Evolutionary conservation across 2,888 invertebrate genomes (phyloP).

Genomic region (Meandrusa payeni): DNA sequence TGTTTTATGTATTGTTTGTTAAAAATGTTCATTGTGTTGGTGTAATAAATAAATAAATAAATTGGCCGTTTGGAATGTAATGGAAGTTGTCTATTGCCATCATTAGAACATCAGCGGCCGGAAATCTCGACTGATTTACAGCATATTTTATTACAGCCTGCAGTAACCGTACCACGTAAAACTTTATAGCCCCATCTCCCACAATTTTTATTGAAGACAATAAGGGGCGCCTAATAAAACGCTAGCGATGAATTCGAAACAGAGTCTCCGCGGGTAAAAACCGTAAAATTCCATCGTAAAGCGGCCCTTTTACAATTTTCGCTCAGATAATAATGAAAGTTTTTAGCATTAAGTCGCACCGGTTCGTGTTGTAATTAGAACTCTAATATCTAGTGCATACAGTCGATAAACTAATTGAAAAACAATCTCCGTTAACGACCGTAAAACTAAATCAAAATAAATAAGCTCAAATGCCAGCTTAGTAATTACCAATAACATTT

Average conservation of each 20-base stretch:
- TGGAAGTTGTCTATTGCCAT: slow-evolving; percentile 1
- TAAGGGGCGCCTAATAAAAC: slow-evolving; percentile 65
- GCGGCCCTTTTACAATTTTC: slow-evolving; percentile 25
- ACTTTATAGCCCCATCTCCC: slow-evolving; percentile 63
- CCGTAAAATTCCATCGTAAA: slow-evolving; percentile 28
- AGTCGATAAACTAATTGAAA: background rate
- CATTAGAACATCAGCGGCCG: slow-evolving; percentile 16
- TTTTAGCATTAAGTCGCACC: slow-evolving; percentile 6
- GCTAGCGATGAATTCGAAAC: slow-evolving; percentile 28
- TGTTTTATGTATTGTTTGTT: too few relatives aligned
- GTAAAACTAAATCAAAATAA: too few relatives aligned
- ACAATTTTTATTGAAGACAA: slow-evolving; percentile 72
- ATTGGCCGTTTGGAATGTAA: too few relatives aligned
- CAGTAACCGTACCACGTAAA: slow-evolving; percentile 38
- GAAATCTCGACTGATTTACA: slow-evolving; percentile 30
- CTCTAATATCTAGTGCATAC: background rate
- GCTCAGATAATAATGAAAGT: slow-evolving; percentile 22
- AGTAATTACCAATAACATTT: too few relatives aligned
- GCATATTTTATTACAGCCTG: slow-evolving; percentile 25
- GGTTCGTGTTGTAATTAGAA: background rate
- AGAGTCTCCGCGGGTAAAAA: slow-evolving; percentile 29
- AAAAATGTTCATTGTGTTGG: too few relatives aligned
- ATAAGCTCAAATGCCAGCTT: too few relatives aligned
- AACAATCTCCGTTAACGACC: too few relatives aligned
- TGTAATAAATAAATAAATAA: too few relatives aligned